A percentile compares a stretch with the other conserved stretches of the same genome.
phyloP scores from a whole-genome alignment of 2,888 invertebrate species.

The Drosophila subquinaria region DNA sequence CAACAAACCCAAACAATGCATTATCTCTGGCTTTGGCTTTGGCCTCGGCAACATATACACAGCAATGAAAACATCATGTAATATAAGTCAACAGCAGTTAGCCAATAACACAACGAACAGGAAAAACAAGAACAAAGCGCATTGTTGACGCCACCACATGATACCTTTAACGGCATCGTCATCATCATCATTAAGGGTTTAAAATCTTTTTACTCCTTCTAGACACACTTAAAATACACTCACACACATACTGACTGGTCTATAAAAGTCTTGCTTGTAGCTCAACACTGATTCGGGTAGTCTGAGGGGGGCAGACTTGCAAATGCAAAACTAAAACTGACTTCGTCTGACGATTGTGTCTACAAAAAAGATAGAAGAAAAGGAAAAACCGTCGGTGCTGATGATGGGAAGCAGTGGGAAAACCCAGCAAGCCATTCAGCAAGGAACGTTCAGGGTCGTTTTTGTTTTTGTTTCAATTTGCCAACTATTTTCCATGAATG shows the following conservation, averaged over 20 bases:
- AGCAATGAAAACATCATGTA: too few species aligned
- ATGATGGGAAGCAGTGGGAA: conserved; percentile 59
- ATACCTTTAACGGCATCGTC: conserved; percentile 59
- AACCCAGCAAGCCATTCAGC: conserved; percentile 75
- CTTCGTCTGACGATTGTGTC: conserved; percentile 52
- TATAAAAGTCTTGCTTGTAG: conserved; percentile 49
- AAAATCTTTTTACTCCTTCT: conserved; percentile 59
- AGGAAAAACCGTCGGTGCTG: conserved; percentile 20
- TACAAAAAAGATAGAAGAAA: conserved; percentile 13
- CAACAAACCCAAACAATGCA: conserved; percentile 71
- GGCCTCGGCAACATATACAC: too few species aligned
- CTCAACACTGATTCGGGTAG: not conserved
- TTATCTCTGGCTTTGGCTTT: conserved; percentile 63
- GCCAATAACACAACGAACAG: conserved; percentile 58
- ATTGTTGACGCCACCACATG: conserved; percentile 61
- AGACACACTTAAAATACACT: conserved; percentile 20
- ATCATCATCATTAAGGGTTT: conserved; percentile 68
- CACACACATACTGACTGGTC: conserved; percentile 36
- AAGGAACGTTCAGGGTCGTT: conserved; percentile 47
- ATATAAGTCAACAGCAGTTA: conserved; percentile 75
- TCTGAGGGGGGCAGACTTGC: conserved; percentile 42
- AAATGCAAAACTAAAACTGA: conserved; percentile 64
- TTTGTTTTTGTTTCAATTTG: conserved; percentile 72
- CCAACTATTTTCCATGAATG: conserved; percentile 74
- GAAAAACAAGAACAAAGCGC: conserved; percentile 58